Conservation (phyloP, 2,888 invertebrate species). For the Dyspetes luteomarginatus region DNA sequence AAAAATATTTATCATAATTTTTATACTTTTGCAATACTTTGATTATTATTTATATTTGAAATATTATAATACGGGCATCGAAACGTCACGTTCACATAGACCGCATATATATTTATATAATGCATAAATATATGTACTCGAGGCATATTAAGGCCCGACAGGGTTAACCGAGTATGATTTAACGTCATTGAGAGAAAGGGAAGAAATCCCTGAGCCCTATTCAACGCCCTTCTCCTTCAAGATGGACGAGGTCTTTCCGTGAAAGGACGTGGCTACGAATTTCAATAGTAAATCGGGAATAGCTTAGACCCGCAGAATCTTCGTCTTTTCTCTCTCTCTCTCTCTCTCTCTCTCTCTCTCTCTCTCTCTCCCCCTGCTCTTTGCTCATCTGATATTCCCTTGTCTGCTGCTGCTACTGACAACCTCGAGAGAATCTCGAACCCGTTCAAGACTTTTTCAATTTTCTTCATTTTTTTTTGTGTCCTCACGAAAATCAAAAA, state of each 20-base stretch:
- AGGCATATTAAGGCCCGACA: slow-evolving; percentile 35
- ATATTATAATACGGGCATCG: neutral
- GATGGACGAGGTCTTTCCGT: slow-evolving; percentile 77
- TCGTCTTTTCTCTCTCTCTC: slow-evolving; percentile 15
- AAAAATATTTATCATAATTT: neutral
- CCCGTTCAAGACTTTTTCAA: slow-evolving; percentile 50
- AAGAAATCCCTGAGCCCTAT: slow-evolving; percentile 42
- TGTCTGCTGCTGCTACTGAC: slow-evolving; percentile 56
- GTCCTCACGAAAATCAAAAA: neutral
- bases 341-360: slow-evolving; percentile 2
- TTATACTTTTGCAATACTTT: neutral
- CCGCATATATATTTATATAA: slow-evolving; percentile 35
- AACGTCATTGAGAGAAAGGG: slow-evolving; percentile 65
- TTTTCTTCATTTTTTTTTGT: slow-evolving; percentile 8
- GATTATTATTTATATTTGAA: too few species aligned
- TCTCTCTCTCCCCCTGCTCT: neutral
- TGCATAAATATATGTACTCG: slow-evolving; percentile 59
- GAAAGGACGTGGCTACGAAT: slow-evolving; percentile 74
- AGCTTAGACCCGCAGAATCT: slow-evolving; percentile 68
- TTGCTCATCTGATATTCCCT: slow-evolving; percentile 8
- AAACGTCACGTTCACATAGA: slow-evolving; percentile 26
- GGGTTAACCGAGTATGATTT: slow-evolving; percentile 73
- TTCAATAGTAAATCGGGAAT: slow-evolving; percentile 75
- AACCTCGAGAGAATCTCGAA: slow-evolving; percentile 52
- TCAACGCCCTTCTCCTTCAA: slow-evolving; percentile 65